Evolutionary conservation across 2,113 vertebrate genomes (phyloP).

Genomic region (Ciconia boyciana): DNA sequence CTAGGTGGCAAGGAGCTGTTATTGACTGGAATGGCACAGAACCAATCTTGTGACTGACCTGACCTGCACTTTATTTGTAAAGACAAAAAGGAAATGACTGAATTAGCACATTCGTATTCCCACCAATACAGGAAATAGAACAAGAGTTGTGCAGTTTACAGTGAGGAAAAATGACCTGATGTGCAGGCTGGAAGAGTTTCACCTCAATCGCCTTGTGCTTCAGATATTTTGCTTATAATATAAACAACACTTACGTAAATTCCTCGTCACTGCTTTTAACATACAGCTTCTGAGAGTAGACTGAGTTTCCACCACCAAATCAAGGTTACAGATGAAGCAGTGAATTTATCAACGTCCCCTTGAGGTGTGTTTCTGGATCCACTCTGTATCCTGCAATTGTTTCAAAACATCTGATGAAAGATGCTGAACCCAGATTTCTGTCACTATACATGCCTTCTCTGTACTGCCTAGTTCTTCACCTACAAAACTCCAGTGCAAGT

Average conservation of each 20-base stretch:
- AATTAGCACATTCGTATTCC: conserved; percentile 9
- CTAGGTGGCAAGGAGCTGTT: conserved; percentile 86
- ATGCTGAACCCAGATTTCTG: not conserved
- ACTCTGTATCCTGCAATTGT: conserved; percentile 60
- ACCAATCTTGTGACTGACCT: conserved; percentile 85
- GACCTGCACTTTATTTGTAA: conserved; percentile 3
- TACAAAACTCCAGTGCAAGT: not conserved
- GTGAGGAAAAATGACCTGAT: not conserved
- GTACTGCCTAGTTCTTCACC: not conserved
- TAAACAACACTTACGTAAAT: not conserved
- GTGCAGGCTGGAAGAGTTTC: not conserved
- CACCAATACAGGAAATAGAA: conserved; percentile 12
- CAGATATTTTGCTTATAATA: not conserved
- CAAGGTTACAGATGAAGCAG: conserved; percentile 25
- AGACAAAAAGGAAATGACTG: conserved; percentile 14
- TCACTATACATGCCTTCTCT: not conserved
- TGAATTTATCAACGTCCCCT: not conserved
- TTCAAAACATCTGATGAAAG: not conserved
- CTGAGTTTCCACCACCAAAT: not conserved
- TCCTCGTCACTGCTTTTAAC: not conserved
- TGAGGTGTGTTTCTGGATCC: conserved; percentile 8
- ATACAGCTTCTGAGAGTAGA: not conserved
- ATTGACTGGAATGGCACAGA: conserved; percentile 92
- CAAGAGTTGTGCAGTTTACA: not conserved
- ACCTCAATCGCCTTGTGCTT: not conserved